Percentiles rank a stretch among this genome's conserved stretches.
phyloP scores from a whole-genome alignment of 2,888 invertebrate species.

The Clistopyga incitator region DNA sequence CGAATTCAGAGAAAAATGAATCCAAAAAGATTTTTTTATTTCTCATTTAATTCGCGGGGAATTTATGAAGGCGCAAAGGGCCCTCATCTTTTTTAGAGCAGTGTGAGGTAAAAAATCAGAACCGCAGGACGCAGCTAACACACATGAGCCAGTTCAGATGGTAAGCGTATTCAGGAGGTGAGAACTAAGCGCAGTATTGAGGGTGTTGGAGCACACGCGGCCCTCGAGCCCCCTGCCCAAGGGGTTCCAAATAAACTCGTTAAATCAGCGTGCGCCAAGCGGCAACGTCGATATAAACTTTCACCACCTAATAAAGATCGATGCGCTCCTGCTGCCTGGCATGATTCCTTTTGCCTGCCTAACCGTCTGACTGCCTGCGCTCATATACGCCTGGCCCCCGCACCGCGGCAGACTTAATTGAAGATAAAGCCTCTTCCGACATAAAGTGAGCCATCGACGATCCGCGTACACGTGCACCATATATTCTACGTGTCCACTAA shows the following conservation, averaged over 20 bases:
- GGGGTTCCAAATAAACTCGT: slow-evolving; percentile 77
- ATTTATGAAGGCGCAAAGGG: neutral
- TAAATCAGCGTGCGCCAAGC: slow-evolving; percentile 74
- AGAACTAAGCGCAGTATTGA: slow-evolving; percentile 62
- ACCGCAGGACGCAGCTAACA: neutral
- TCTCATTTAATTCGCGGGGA: neutral
- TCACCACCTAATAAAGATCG: slow-evolving; percentile 82
- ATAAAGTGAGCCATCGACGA: slow-evolving; percentile 62
- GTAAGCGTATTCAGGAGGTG: slow-evolving; percentile 21
- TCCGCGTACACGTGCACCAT: slow-evolving; percentile 57
- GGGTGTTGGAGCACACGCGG: slow-evolving; percentile 69
- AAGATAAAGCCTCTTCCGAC: slow-evolving; percentile 65
- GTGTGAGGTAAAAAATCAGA: neutral
- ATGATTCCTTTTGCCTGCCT: slow-evolving; percentile 52
- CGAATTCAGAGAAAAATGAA: too few relatives aligned
- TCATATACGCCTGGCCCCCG: slow-evolving; percentile 15
- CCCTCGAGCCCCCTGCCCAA: slow-evolving; percentile 58
- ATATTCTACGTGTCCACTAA: neutral
- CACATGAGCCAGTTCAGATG: neutral
- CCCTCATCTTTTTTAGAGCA: neutral
- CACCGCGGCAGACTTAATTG: slow-evolving; percentile 60
- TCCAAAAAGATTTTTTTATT: too few relatives aligned
- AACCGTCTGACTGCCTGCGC: slow-evolving; percentile 11
- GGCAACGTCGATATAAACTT: slow-evolving; percentile 80
- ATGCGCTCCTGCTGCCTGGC: slow-evolving; percentile 72